Evolutionary conservation across 2,113 vertebrate genomes (phyloP), one percentile per base, ranked within the genome.

Genomic region (Pachyramphus minor): DNA sequence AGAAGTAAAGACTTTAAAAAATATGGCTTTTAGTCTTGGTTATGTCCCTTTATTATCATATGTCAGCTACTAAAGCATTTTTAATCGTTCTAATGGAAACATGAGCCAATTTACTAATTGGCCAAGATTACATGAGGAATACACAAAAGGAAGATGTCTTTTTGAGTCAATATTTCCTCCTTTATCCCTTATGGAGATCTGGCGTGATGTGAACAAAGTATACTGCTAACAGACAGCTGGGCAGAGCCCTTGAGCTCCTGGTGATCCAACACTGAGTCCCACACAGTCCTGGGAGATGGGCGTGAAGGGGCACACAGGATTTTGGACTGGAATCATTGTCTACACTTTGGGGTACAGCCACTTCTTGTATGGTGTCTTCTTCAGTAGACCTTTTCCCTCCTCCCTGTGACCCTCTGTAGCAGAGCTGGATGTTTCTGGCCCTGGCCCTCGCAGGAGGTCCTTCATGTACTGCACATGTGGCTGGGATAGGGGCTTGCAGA

Each of bases 71-170:
- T 84, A 79, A 94, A 82, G 66, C 76, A 50, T 96, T 97, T 96
- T 82, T 93, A 91, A 90, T 95, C 93, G 90, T 60, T 78, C 78
- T 96, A 93, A 96, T 94, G 94, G 93, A 91, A 92, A 93, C 89
- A 84, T 80, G 59, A 93, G 90, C 72, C 94, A 95, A 39, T 94
- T 96, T 88, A 82, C 89, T 96, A 95, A 97, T 97, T 95, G 96
- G 62, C 75, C 83, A 75, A 90, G 82, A 91, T 92, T 96, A 91
- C 27, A 24, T 31, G 69, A 76, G 62, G 84, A 95, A 90, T 79
- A 75, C 78, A 93, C 90, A 94, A 95, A 94, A 62, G 53, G 62
- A 93, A 93, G 90, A 74, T 37, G 44, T 58, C 75, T 89, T 92
- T 69, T 79, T 90, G 24, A 76, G 79, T 95, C 94, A 82, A 3